Conservation (phyloP, 2,888 invertebrate species). For the Neria commutata region DNA sequence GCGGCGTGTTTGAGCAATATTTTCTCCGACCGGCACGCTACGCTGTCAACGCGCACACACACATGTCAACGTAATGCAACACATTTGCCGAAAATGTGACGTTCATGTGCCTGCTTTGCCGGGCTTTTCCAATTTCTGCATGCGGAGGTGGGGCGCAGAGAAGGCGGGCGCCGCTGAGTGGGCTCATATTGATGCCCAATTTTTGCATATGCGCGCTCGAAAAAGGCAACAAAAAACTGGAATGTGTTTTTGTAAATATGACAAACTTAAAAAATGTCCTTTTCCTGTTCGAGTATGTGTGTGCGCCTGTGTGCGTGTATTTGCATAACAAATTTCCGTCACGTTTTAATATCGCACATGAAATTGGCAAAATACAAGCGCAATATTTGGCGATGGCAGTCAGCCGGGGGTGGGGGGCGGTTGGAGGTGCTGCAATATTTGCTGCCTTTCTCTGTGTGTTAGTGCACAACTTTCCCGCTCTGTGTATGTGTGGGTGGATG, state of each 20-base stretch:
- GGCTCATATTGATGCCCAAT: constrained; percentile 3
- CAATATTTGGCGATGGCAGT: constrained; percentile 20
- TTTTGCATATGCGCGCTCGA: constrained; percentile 9
- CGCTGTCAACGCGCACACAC: neutral
- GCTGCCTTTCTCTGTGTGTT: no score
- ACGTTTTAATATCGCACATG: constrained; percentile 27
- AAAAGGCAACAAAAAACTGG: neutral
- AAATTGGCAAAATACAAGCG: constrained; percentile 29
- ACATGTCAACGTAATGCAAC: constrained; percentile 9
- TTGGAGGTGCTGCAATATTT: no score
- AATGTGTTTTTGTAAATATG: constrained; percentile 18
- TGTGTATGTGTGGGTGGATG: no score
- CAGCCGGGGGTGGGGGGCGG: no score
- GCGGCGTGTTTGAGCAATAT: neutral
- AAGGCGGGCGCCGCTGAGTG: no score
- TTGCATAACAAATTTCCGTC: constrained; percentile 25
- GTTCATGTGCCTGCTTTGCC: neutral
- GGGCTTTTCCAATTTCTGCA: neutral
- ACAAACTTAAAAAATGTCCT: constrained; percentile 18
- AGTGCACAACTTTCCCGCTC: no score
- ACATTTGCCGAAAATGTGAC: neutral
- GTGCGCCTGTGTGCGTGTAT: neutral
- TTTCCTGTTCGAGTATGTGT: neutral
- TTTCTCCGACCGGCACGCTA: neutral
- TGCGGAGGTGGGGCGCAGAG: no score